Evolutionary conservation across 2,888 invertebrate genomes (phyloP).

Genomic region (Carabus problematicus): DNA sequence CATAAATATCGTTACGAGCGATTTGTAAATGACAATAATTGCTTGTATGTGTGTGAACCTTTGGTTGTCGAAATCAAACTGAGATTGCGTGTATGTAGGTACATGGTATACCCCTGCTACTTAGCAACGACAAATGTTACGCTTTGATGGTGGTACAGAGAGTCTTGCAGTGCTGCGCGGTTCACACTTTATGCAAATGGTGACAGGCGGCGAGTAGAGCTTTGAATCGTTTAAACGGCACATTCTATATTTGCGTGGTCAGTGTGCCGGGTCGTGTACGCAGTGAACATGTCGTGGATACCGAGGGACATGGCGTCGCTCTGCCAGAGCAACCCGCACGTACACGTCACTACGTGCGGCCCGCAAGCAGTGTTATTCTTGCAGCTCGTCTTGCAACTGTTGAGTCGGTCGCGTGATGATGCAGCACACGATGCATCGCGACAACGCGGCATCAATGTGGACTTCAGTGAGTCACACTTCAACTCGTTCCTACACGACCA

Average conservation of each 20-base stretch:
- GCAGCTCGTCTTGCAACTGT: conserved; percentile 64
- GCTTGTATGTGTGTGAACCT: neutral
- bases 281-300: conserved; percentile 59
- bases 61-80: neutral
- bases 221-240: conserved; percentile 5
- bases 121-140: neutral
- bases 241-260: neutral
- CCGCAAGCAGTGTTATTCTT: conserved; percentile 67
- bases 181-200: neutral
- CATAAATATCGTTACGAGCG: neutral
- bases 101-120: neutral
- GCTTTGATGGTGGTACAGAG: neutral
- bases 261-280: neutral
- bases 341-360: conserved; percentile 67
- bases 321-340: conserved; percentile 57
- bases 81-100: neutral
- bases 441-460: neutral
- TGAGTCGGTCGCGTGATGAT: conserved; percentile 63
- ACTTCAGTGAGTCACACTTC: conserved; percentile 28
- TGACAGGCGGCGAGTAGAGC: neutral
- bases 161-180: neutral
- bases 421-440: neutral
- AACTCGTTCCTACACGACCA: conserved; percentile 39
- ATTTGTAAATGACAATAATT: conserved; percentile 1
- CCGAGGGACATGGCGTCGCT: conserved; percentile 65